Evolutionary conservation across 2,113 vertebrate genomes (phyloP), one percentile per base, ranked within the genome.

Genomic region (Actinemys pallida): DNA sequence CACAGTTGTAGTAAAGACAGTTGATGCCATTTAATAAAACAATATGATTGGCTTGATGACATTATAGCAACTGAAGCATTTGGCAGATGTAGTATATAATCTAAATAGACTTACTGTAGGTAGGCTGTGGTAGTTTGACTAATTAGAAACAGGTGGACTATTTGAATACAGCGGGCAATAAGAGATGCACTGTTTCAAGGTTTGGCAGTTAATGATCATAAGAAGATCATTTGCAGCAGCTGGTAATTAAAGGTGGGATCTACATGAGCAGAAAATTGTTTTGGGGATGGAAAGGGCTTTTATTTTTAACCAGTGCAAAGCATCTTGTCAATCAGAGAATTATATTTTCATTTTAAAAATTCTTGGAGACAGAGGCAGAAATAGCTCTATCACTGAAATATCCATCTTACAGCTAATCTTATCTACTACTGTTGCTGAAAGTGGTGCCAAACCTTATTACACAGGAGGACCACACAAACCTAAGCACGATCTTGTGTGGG

Each of bases 121-220:
- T 95, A 92, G 87, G 82, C 45, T 91, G 1, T 76, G 90, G 95
- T 96, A 91, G 87, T 92, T 96, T 94, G 95, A 80, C 96, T 97
- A 97, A 98, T 98, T 95, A 94, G 92, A 96, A 98, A 93, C 97
- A 98, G 97, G 97, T 98, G 96, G 96, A 97, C 75, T 93, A 94
- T 97, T 98, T 95, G 93, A 97, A 97, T 81, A 96, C 57, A 35
- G 97, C 97, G 95, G 92, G 89, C 90, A 97, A 80, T 97, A 96
- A 96, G 95, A 96, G 81, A 92, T 54, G 50, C 47, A 62, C 56
- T 87, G 89, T 92, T 95, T 91, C 79, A 81, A 93, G 86, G 83
- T 92, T 93, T 97, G 91, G 90, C 79, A 95, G 94, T 92, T 98
- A 97, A 95, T 93, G 94, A 97, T 97, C 75, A 50, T 80, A 96